phyloP scores from a whole-genome alignment of 2,113 vertebrate genomes.

The Parus major region DNA sequence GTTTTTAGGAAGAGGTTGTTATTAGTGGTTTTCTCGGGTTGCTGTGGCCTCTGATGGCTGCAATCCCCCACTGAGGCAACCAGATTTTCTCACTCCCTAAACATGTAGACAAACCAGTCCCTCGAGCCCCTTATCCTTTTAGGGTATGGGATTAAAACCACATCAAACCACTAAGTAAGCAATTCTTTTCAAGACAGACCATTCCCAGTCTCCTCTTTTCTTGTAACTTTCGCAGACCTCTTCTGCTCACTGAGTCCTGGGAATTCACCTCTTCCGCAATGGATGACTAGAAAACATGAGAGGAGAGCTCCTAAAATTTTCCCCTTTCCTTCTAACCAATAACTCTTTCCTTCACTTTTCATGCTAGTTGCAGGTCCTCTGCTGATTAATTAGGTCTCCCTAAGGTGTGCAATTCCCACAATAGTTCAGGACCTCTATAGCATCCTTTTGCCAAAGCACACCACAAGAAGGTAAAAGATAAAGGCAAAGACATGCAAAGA shows the following conservation, averaged over 20 bases:
- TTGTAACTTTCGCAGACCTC: neutral
- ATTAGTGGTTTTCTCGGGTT: neutral
- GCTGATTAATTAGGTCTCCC: neutral
- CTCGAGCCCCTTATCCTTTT: neutral
- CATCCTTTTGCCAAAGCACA: neutral
- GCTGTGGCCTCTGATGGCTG: neutral
- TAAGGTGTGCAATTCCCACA: neutral
- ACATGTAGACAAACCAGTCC: slow-evolving; percentile 5
- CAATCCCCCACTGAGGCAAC: neutral
- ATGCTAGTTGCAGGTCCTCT: neutral
- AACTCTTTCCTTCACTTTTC: neutral
- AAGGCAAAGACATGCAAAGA: neutral
- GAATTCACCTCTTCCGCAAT: neutral
- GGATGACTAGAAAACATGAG: neutral
- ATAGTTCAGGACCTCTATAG: neutral
- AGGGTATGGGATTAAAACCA: slow-evolving; percentile 21
- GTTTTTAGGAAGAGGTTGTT: neutral
- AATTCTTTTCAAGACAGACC: neutral
- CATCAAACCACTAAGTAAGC: neutral
- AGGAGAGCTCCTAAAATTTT: neutral
- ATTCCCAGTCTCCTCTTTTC: neutral
- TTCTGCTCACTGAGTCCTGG: neutral
- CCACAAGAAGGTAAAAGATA: neutral
- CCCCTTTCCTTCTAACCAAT: neutral
- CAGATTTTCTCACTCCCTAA: slow-evolving; percentile 41